These are phyloP conservation scores for Synergus gifuensis DNA, from an alignment of 2,888 invertebrate species.

Conservation along the genomic window DNA sequence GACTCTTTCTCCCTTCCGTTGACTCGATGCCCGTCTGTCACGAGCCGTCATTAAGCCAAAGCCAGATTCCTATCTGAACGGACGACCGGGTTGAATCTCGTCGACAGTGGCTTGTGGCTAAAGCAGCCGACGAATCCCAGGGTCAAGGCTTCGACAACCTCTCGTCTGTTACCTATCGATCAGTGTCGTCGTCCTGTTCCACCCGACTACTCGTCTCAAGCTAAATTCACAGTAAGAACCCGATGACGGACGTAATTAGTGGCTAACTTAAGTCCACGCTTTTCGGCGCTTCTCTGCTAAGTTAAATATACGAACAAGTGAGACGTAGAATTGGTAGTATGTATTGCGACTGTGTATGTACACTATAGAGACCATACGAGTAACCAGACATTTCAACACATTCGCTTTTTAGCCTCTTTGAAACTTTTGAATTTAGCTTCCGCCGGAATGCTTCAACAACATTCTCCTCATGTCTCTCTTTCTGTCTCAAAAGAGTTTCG, in stretches of 20 bases:
- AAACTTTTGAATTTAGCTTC: constrained; percentile 8
- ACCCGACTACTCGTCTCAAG: constrained; percentile 52
- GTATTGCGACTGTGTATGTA: background rate
- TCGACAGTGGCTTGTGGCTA: constrained; percentile 62
- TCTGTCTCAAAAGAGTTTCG: background rate
- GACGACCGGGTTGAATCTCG: constrained; percentile 54
- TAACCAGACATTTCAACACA: background rate
- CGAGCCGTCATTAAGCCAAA: constrained; percentile 73
- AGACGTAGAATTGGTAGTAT: background rate
- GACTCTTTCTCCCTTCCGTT: constrained; percentile 43
- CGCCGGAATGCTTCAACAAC: constrained; percentile 19
- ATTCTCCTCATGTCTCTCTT: constrained; percentile 11
- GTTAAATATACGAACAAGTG: constrained; percentile 24
- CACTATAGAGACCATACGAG: background rate
- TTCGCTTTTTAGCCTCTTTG: constrained; percentile 1
- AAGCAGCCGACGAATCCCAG: constrained; percentile 44
- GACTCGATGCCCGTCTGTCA: constrained; percentile 53
- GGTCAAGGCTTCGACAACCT: constrained; percentile 46
- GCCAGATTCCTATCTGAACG: constrained; percentile 72
- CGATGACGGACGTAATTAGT: constrained; percentile 70
- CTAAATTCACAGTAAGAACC: constrained; percentile 53
- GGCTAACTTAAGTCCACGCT: constrained; percentile 37
- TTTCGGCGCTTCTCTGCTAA: constrained; percentile 8
- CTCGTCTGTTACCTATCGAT: constrained; percentile 67
- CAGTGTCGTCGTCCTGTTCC: constrained; percentile 65